Evolutionary conservation across 2,888 invertebrate genomes (phyloP).

Genomic region (Rhamphomyia laevipes): DNA sequence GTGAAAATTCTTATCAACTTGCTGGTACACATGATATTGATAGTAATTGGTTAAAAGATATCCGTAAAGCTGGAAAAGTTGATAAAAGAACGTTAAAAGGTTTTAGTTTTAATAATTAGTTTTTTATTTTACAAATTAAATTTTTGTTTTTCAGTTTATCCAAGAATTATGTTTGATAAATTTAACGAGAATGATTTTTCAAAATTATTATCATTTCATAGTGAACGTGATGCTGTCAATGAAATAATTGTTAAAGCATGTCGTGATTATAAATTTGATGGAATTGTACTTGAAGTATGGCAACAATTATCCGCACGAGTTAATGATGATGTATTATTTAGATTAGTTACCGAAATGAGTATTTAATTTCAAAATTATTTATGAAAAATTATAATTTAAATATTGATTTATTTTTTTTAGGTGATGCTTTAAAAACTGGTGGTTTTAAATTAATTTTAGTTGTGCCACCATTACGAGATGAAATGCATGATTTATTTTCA

Average conservation of each 20-base stretch:
- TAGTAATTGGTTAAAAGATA: slow-evolving; percentile 65
- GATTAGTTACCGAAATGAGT: slow-evolving; percentile 54
- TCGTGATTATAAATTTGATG: slow-evolving; percentile 72
- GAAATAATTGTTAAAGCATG: slow-evolving; percentile 55
- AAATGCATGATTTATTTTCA: slow-evolving; percentile 54
- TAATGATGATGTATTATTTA: slow-evolving; percentile 44
- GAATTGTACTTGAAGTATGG: slow-evolving; percentile 84
- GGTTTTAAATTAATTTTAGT: slow-evolving; percentile 55
- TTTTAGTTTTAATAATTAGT: slow-evolving; percentile 34
- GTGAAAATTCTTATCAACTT: slow-evolving; percentile 49
- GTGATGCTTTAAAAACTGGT: slow-evolving; percentile 8
- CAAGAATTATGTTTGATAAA: slow-evolving; percentile 79
- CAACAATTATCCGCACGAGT: slow-evolving; percentile 64
- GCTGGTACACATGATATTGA: slow-evolving; percentile 75
- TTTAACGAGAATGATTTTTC: slow-evolving; percentile 69
- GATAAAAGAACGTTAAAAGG: slow-evolving; percentile 19
- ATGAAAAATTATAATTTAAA: background rate
- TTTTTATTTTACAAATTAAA: slow-evolving; percentile 8
- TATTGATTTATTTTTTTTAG: background rate
- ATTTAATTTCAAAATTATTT: slow-evolving; percentile 10
- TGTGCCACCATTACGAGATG: slow-evolving; percentile 56
- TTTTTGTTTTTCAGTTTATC: slow-evolving; percentile 55
- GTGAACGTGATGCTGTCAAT: slow-evolving; percentile 55
- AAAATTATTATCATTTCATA: slow-evolving; percentile 53
- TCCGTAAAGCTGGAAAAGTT: slow-evolving; percentile 40